Evolutionary conservation across 1,140 invertebrate genomes (phyloP).

Genomic region (Brevipalpus yothersi): DNA sequence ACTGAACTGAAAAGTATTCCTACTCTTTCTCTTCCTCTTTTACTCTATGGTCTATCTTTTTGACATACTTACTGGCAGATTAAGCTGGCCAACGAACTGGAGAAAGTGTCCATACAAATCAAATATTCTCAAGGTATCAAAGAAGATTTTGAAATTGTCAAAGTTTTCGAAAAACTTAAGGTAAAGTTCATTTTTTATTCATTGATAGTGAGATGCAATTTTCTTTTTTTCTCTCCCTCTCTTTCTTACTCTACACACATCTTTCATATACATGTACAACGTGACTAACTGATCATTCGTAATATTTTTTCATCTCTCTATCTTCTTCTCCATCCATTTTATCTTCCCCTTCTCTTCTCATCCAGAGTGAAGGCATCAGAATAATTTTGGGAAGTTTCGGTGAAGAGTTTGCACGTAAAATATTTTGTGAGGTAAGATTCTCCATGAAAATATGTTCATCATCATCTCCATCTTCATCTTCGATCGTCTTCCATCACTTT

Average conservation of each 20-base stretch:
- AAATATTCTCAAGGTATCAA: not conserved
- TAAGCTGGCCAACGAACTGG: too few relatives aligned
- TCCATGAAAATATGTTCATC: too few relatives aligned
- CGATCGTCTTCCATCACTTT: too few relatives aligned
- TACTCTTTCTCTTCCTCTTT: too few relatives aligned
- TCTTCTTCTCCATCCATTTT: not conserved
- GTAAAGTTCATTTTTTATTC: not conserved
- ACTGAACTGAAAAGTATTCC: not conserved
- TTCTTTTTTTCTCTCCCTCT: not conserved
- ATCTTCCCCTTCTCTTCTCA: not conserved
- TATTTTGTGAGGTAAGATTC: conserved; percentile 64
- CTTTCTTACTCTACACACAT: not conserved
- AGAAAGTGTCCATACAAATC: too few relatives aligned
- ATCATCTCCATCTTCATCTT: too few relatives aligned
- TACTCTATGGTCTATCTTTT: too few relatives aligned
- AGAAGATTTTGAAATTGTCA: not conserved
- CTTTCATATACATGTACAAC: not conserved
- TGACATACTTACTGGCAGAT: too few relatives aligned
- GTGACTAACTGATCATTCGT: conserved; percentile 1
- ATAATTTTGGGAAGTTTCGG: conserved; percentile 93
- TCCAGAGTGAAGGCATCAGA: conserved; percentile 56
- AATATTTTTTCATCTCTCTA: not conserved
- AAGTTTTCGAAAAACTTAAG: not conserved
- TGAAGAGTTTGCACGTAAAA: conserved; percentile 66
- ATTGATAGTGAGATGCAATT: not conserved